phyloP scores from a whole-genome alignment of 2,113 vertebrate species.

The Xyrauchen texanus region DNA sequence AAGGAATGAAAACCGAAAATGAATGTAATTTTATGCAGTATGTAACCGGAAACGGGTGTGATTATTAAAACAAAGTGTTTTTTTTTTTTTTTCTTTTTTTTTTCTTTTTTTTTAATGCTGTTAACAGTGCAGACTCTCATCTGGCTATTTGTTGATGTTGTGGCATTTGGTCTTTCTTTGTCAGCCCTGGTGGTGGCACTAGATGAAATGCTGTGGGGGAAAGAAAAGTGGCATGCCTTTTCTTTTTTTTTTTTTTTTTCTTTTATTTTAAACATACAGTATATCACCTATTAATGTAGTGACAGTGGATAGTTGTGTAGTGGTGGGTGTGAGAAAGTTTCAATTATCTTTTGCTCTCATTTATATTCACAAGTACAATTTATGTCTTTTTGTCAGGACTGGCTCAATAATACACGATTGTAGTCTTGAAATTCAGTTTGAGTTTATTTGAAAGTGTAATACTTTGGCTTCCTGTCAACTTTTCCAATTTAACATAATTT shows the following conservation, averaged over 20 bases:
- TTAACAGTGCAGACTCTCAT: slow-evolving; percentile 31
- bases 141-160: background rate
- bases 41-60: too few relatives aligned
- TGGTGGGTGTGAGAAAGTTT: background rate
- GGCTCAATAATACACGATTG: slow-evolving; percentile 41
- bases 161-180: slow-evolving; percentile 31
- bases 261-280: too few relatives aligned
- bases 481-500: slow-evolving; percentile 73
- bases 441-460: slow-evolving; percentile 55
- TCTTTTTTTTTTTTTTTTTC: background rate
- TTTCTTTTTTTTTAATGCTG: too few relatives aligned
- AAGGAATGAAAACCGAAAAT: too few relatives aligned
- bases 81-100: too few relatives aligned
- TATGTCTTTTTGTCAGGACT: slow-evolving; percentile 44
- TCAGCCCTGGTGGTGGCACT: slow-evolving; percentile 61
- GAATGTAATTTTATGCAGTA: too few relatives aligned
- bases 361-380: slow-evolving; percentile 9
- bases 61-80: too few relatives aligned
- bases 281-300: background rate
- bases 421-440: slow-evolving; percentile 47
- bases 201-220: slow-evolving; percentile 49
- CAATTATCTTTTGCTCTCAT: slow-evolving; percentile 15
- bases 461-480: slow-evolving; percentile 57
- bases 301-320: background rate
- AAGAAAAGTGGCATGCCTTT: background rate